Conservation (phyloP, 2,113 vertebrate species). For the Pontoporia blainvillei region DNA sequence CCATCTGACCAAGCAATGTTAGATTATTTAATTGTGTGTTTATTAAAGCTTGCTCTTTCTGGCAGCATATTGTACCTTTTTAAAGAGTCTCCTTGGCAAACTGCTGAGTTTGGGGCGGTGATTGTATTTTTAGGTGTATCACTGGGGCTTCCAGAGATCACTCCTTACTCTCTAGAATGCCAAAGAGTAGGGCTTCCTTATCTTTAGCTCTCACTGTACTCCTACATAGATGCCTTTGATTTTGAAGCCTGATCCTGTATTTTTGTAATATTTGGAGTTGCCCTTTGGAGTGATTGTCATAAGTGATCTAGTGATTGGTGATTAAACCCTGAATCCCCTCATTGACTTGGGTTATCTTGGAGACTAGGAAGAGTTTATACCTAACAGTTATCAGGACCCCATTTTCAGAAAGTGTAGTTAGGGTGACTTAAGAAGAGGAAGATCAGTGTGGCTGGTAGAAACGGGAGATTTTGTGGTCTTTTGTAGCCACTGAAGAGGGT, state of each 20-base stretch:
- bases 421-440: neutral
- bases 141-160: neutral
- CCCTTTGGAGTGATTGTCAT: neutral
- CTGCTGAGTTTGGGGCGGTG: neutral
- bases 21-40: constrained; percentile 64
- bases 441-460: neutral
- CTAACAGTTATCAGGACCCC: neutral
- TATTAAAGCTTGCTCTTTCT: constrained; percentile 65
- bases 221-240: neutral
- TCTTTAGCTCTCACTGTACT: neutral
- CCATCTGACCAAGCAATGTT: constrained; percentile 61
- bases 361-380: neutral
- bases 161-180: neutral
- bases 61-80: constrained; percentile 50
- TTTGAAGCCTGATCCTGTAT: neutral
- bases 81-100: constrained; percentile 49
- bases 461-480: neutral
- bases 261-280: neutral
- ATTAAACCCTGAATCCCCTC: neutral
- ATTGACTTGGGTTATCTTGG: neutral
- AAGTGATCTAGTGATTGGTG: neutral
- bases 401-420: constrained; percentile 1
- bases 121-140: constrained; percentile 17
- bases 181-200: neutral
- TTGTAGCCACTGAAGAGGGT: neutral